Evolutionary conservation across 2,113 vertebrate species (phyloP).

Genomic region (Amia ocellicauda): DNA sequence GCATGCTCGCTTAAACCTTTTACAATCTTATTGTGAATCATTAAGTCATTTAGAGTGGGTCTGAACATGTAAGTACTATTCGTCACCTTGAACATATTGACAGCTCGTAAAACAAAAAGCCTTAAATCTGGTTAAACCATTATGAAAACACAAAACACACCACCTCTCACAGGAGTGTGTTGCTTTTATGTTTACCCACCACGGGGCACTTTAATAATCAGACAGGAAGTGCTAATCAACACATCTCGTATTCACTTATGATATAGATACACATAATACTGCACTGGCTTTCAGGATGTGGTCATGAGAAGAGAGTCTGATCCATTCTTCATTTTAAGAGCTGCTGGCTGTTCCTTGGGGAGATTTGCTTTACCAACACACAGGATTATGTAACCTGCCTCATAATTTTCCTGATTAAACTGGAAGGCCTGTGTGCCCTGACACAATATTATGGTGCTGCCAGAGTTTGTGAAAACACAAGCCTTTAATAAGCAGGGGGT

Average conservation of each 20-base stretch:
- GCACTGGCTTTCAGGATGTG: neutral
- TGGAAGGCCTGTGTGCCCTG: neutral
- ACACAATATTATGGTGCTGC: neutral
- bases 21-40: too few relatives aligned
- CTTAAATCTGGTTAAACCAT: too few relatives aligned
- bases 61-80: too few relatives aligned
- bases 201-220: neutral
- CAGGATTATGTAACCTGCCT: neutral
- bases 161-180: neutral
- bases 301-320: neutral
- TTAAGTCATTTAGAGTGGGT: too few relatives aligned
- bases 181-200: neutral
- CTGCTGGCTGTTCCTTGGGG: neutral
- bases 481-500: constrained; percentile 28
- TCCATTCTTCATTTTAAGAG: neutral
- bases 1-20: too few relatives aligned
- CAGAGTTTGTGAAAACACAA: neutral
- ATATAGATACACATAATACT: neutral
- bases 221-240: neutral
- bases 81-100: too few relatives aligned
- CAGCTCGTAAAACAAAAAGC: too few relatives aligned
- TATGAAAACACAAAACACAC: neutral
- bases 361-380: neutral
- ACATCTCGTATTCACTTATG: constrained; percentile 1
- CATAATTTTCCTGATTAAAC: neutral